These are phyloP conservation scores for Glyptemys insculpta DNA, from an alignment of 2,797 vertebrate species.

Conservation along the genomic window DNA sequence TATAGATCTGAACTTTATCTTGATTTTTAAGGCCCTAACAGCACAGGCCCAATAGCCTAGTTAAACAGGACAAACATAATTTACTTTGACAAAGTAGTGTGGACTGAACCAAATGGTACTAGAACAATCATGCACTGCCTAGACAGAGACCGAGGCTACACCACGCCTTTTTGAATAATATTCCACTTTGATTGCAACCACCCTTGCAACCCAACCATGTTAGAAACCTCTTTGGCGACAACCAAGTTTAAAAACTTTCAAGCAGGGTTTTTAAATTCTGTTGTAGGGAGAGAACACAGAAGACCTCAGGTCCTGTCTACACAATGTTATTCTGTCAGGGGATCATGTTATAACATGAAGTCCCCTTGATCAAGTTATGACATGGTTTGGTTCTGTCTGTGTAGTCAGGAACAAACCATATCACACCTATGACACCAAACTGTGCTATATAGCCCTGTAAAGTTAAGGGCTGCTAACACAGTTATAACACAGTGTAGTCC, in stretches of 20 bases:
- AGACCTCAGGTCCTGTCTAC: background rate
- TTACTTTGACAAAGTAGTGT: no score
- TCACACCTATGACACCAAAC: background rate
- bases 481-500: conserved; percentile 46
- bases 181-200: background rate
- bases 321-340: background rate
- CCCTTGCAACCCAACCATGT: accelerated
- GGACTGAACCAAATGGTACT: no score
- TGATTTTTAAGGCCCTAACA: no score
- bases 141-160: background rate
- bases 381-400: conserved; percentile 50
- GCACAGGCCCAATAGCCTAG: no score
- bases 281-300: accelerated
- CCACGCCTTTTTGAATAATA: accelerated
- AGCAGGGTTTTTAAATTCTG: background rate
- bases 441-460: background rate
- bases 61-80: no score
- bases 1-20: no score
- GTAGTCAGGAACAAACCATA: conserved; percentile 20
- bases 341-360: conserved; percentile 60
- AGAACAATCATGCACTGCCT: background rate
- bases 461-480: conserved; percentile 48
- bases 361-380: background rate
- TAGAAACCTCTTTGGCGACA: background rate
- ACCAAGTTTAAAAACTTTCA: background rate